Evolutionary conservation across 2,797 vertebrate genomes (phyloP), one percentile per base, ranked within the genome.

Genomic region (Melanotaenia nigrans): DNA sequence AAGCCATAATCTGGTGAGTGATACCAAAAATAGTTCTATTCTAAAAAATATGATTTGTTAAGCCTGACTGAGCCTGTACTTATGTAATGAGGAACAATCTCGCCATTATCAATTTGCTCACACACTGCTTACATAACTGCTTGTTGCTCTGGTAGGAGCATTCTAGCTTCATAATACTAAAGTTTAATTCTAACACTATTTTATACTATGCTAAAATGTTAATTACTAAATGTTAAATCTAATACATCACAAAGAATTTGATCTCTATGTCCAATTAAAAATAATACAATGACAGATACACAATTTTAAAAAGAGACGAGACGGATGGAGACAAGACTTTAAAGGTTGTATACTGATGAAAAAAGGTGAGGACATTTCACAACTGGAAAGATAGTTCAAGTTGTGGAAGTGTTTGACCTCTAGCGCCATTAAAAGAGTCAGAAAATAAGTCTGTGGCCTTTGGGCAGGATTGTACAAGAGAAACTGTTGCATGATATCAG

Each of bases 1-100:
- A 18, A 58, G 36, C 24, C 28, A 81, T 47, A 60, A 71, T 67
- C 14, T n/a, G 35, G 65, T 20, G 53, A 55, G 24, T 14, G n/a
- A 55, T 14, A 25, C 20, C 36, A 59, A 58, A 16, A 71, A 71
- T 33, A 59, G 24, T 42, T 79, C 16, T 11, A 45, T 35, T 20
- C n/a, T n/a, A 30, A 30, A 28, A 16, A 6, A 1, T 14, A 55
- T 1, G 2, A 16, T 61, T 33, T 28, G 36, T 42, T 42, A 22
- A 0, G 11, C 16, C 40, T 33, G 49, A 28, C 51, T 5, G 22
- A 24, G 16, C 42, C 42, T 25, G 51, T 13, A 11, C 49, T 47
- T n/a, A 66, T 61, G 32, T 57, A 74, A 74, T 12, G 5, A 63
- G 58, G 53, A 60, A 49, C 36, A 11, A 40, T 18, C n/a, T 36